Conservation (phyloP, 2,888 invertebrate genomes). For the Erebia aethiops region DNA sequence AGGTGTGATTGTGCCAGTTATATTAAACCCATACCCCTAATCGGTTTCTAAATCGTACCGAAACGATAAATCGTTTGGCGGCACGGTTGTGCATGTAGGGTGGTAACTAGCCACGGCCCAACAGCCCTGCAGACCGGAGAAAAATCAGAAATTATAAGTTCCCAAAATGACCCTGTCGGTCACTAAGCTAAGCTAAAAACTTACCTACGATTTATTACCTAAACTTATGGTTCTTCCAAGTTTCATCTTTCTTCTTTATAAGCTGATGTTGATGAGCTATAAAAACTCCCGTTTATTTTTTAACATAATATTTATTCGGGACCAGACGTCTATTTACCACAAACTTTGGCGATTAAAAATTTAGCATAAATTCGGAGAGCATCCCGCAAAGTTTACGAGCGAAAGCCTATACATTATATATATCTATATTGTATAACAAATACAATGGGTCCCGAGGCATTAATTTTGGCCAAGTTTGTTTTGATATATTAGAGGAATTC, state of each 20-base stretch:
- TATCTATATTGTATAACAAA: neutral
- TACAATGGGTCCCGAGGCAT: conserved; percentile 16
- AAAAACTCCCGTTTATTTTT: neutral
- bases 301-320: neutral
- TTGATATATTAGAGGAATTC: conserved; percentile 14
- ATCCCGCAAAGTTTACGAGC: conserved; percentile 10
- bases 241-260: too few relatives aligned
- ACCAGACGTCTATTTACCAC: neutral
- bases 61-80: too few relatives aligned
- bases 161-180: too few relatives aligned
- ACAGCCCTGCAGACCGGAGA: too few relatives aligned
- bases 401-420: neutral
- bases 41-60: too few relatives aligned
- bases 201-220: too few relatives aligned
- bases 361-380: conserved; percentile 7
- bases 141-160: too few relatives aligned
- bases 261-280: neutral
- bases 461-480: conserved; percentile 16
- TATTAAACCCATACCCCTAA: too few relatives aligned
- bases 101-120: too few relatives aligned
- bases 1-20: too few relatives aligned
- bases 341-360: conserved; percentile 14
- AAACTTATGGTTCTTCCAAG: too few relatives aligned
- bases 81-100: too few relatives aligned
- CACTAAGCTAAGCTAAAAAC: neutral